Conservation (phyloP, 2,888 invertebrate species). For the Teinopalpus imperialis region DNA sequence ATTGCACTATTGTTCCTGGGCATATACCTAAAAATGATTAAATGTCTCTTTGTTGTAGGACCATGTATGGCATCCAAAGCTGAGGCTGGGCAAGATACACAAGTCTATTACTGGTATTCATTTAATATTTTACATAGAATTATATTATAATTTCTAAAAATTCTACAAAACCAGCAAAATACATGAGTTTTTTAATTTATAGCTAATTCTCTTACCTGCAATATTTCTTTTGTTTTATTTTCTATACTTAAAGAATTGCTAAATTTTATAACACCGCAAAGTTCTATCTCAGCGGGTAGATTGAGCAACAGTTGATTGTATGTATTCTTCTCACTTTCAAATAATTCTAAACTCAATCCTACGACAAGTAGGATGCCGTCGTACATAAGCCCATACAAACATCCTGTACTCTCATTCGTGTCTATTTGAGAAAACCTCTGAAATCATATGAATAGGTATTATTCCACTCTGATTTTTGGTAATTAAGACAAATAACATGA, state of each 20-base stretch:
- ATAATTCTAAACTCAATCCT: conserved; percentile 85
- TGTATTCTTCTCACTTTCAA: conserved; percentile 79
- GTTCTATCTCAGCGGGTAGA: conserved; percentile 89
- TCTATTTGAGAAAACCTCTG: conserved; percentile 86
- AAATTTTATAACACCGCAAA: conserved; percentile 88
- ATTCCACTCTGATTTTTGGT: background rate
- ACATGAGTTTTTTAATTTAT: too few relatives aligned
- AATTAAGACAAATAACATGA: conserved; percentile 14
- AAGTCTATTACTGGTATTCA: too few relatives aligned
- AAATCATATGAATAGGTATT: conserved; percentile 29
- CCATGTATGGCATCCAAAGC: too few relatives aligned
- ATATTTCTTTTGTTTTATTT: conserved; percentile 83
- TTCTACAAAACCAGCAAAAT: too few relatives aligned
- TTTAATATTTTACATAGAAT: too few relatives aligned
- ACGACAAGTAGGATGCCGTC: conserved; percentile 86
- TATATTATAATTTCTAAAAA: too few relatives aligned
- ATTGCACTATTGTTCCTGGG: too few relatives aligned
- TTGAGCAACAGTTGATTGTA: conserved; percentile 81
- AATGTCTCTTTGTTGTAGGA: too few relatives aligned
- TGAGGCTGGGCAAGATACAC: too few relatives aligned
- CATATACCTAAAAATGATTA: too few relatives aligned
- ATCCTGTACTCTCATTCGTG: conserved; percentile 84
- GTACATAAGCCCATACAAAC: conserved; percentile 88
- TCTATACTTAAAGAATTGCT: conserved; percentile 83
- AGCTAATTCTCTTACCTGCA: conserved; percentile 70